Evolutionary conservation across 2,113 vertebrate genomes (phyloP).

Genomic region (Ornithorhynchus anatinus): DNA sequence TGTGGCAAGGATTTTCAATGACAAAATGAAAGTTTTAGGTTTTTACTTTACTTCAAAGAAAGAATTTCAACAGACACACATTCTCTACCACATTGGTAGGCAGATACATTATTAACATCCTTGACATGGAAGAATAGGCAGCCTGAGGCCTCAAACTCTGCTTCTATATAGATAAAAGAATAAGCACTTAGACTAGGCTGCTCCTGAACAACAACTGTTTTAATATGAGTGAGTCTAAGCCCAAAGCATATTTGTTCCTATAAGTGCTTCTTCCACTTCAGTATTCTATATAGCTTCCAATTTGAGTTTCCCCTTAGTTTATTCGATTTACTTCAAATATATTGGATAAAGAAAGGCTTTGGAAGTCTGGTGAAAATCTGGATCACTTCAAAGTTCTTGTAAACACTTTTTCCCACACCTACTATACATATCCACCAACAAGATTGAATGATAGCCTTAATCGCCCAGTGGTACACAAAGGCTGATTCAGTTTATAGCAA

Average conservation of each 20-base stretch:
- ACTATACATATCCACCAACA: background rate
- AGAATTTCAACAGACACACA: slow-evolving; percentile 31
- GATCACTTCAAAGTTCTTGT: slow-evolving; percentile 30
- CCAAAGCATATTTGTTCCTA: slow-evolving; percentile 21
- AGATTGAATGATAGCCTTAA: too few relatives aligned
- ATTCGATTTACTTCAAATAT: slow-evolving; percentile 56
- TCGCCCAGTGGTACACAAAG: too few relatives aligned
- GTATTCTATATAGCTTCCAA: background rate
- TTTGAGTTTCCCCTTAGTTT: slow-evolving; percentile 15
- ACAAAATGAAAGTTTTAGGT: slow-evolving; percentile 59
- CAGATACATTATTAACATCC: slow-evolving; percentile 61
- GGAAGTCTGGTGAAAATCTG: background rate
- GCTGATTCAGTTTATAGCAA: too few relatives aligned
- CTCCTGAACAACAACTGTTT: slow-evolving; percentile 25
- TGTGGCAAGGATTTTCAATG: slow-evolving; percentile 44
- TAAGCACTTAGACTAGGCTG: slow-evolving; percentile 19
- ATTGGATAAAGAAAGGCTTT: slow-evolving; percentile 26
- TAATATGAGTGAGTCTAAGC: slow-evolving; percentile 32
- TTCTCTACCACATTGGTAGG: slow-evolving; percentile 47
- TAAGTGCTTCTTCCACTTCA: slow-evolving; percentile 9
- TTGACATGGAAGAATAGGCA: slow-evolving; percentile 56
- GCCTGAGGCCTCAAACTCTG: slow-evolving; percentile 42
- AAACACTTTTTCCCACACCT: background rate
- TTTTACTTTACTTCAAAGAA: slow-evolving; percentile 56
- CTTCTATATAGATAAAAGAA: slow-evolving; percentile 48